Base-by-base conservation (phyloP, 2,113 vertebrate species). In the Pandion haliaetus region DNA sequence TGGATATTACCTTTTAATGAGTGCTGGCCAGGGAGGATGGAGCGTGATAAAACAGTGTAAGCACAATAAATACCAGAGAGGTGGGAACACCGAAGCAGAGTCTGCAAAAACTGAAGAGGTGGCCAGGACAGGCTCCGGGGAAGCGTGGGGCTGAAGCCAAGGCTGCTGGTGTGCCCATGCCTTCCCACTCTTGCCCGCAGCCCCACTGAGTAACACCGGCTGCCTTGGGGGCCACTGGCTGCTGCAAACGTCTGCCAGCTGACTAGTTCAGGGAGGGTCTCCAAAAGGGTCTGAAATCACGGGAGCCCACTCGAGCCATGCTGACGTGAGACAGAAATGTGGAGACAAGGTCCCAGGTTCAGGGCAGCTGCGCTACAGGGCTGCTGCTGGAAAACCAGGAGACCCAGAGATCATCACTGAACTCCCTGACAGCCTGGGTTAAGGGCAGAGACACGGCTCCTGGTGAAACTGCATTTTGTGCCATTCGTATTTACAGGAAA, bases 31-130 rank as follows among this genome's bases (percentile, higher is more conserved):
- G 40, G 36, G 58, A 61, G 45, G 34, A 45, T 4, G 9, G 52
- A 52, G 50, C 0, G 1, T 1, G 31, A 55, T 34, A 61, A 16
- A 59, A 58, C 14, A 14, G 42, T 0, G 7, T 50, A 40, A 67
- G 66, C 86, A 86, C 77, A 82, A 57, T 28, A 45, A 93, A 63
- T 15, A 45, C 66, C 1, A 3, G 21, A 42, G 54, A 82, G 32
- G 8, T 67, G 76, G 34, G 49, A 26, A 78, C 21, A 65, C 16
- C 1, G 1, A 20, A 72, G 17, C 65, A 45, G 63, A 73, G 25
- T 6, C 59, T 62, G 58, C 42, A 78, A 42, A 82, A 93, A 49
- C 11, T 4, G 0, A 34, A 82, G n/a, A 49, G 36, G 16, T 34
- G 40, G 36, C 42, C 90, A 69, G 71, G 78, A 58, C 0, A 12